Percentiles rank a stretch among this genome's conserved stretches.
Conservation (phyloP, 2,113 vertebrate genomes). For the Pedionomus torquatus region DNA sequence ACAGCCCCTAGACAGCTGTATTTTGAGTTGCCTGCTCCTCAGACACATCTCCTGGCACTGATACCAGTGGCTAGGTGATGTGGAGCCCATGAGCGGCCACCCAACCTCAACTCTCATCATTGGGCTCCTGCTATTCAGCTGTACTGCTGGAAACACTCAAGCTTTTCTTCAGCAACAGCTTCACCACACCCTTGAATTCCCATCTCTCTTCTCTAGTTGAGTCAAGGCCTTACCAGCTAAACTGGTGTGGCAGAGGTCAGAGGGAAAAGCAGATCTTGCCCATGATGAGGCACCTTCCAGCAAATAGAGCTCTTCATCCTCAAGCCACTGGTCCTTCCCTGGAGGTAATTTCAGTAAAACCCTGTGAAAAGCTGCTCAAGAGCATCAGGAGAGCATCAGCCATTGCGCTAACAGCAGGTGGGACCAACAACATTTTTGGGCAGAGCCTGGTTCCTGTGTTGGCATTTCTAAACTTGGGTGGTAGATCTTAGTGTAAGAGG, state of each 20-base stretch:
- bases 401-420: not conserved
- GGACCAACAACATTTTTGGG: not conserved
- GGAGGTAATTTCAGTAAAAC: not conserved
- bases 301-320: not conserved
- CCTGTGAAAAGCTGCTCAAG: not conserved
- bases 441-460: not conserved
- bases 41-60: not conserved
- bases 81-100: not conserved
- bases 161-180: not conserved
- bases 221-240: not conserved
- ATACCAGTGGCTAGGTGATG: not conserved
- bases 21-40: not conserved
- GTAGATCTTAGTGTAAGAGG: not conserved
- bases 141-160: not conserved
- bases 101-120: not conserved
- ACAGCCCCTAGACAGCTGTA: not conserved
- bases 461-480: not conserved
- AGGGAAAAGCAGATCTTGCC: not conserved
- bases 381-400: not conserved
- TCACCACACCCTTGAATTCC: not conserved
- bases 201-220: not conserved
- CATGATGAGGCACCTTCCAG: not conserved
- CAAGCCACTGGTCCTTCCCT: not conserved
- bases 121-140: not conserved
- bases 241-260: not conserved